Base-by-base conservation (phyloP, 2,888 invertebrate genomes). In the Parascotia fuliginaria region DNA sequence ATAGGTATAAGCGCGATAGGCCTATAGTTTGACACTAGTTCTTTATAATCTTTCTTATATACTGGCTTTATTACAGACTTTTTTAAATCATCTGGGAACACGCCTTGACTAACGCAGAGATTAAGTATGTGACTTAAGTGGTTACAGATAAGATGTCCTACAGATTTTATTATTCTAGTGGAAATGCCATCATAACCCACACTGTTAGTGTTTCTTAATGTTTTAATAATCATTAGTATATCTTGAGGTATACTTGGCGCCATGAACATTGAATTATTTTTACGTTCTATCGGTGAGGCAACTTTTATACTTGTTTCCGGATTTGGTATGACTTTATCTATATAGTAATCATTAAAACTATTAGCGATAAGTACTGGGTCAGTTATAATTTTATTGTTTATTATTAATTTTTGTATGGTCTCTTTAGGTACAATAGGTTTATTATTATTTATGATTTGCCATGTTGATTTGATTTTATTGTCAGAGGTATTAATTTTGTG, bases 41-140 rank as follows among this genome's bases (percentile, higher is more conserved):
- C 27, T 27, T 27, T 27, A 9, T 27, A 9, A 9, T 27, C 27
- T 50, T 55, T 44, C 6, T 60, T 60, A 19, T 28, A 43, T 2
- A 60, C 9, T 1, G 60, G 54, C 13, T 46, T 56, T 0, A 60
- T 13, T 1, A 60, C 29, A 0, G 56, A 40, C 5, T 9, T 13
- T 28, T 56, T 60, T 19, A 60, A 15, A 9, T 22, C 9, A 6
- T 42, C 33, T 9, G 60, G 60, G 24, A 45, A 60, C 0, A 11
- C 14, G 5, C 55, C 55, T 0, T 24, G 9, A 0, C 4, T 5
- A n/a, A 60, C 39, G 5, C 41, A 51, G 11, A 55, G 9, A 11
- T 60, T 60, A 4, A 60, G 28, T 16, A 60, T 28, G 14, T 47
- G 27, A 19, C 33, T 43, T 1, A 60, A 29, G 1, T 19, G 11